Evolutionary conservation across 2,113 vertebrate species (phyloP).

Genomic region (Hepsetus odoe): DNA sequence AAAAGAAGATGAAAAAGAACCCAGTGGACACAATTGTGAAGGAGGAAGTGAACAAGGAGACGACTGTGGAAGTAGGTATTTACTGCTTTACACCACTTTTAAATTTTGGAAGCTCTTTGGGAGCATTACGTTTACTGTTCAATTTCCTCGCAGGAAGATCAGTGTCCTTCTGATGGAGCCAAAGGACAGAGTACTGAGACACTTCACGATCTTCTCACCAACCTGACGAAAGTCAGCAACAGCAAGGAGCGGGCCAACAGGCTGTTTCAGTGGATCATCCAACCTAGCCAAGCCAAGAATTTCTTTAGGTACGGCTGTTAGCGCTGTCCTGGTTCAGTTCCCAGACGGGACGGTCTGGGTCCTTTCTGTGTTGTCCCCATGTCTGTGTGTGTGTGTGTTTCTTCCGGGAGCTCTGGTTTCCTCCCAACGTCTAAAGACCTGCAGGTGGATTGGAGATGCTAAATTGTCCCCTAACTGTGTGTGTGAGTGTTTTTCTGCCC

Average conservation of each 20-base stretch:
- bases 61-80: constrained; percentile 34
- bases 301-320: constrained; percentile 79
- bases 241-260: constrained; percentile 83
- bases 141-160: constrained; percentile 37
- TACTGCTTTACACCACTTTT: not conserved
- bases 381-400: too few species aligned
- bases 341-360: too few species aligned
- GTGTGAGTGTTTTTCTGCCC: too few species aligned
- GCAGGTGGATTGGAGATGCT: too few species aligned
- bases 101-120: not conserved
- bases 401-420: too few species aligned
- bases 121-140: not conserved
- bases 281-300: constrained; percentile 75
- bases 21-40: constrained; percentile 30
- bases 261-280: constrained; percentile 89
- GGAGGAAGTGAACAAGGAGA: constrained; percentile 36
- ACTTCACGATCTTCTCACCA: constrained; percentile 69
- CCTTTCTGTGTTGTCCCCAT: too few species aligned
- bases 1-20: constrained; percentile 59
- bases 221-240: constrained; percentile 80
- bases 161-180: constrained; percentile 20
- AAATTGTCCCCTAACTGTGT: too few species aligned
- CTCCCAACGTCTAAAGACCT: too few species aligned
- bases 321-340: too few species aligned
- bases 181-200: constrained; percentile 46